A percentile compares a stretch with the other conserved stretches of the same genome.
These are phyloP conservation scores for Microtus oregoni DNA, from an alignment of 2,113 vertebrate species.

Conservation along the genomic window DNA sequence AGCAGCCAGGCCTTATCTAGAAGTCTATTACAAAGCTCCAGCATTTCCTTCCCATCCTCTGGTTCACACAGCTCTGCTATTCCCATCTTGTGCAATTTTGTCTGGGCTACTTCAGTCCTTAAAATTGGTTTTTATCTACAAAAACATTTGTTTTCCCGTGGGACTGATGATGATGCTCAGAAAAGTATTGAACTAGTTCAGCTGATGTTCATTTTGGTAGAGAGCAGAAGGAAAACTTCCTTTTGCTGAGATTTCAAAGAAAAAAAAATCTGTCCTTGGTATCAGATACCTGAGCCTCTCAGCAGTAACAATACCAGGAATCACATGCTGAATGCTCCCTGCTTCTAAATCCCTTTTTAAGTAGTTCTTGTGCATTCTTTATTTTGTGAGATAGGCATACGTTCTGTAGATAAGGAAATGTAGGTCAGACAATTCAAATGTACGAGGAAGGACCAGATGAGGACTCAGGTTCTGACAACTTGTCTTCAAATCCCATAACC, in stretches of 20 bases:
- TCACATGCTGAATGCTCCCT: background rate
- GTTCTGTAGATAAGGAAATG: background rate
- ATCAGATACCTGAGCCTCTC: background rate
- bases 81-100: background rate
- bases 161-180: background rate
- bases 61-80: background rate
- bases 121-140: background rate
- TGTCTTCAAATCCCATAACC: background rate
- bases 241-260: background rate
- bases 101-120: background rate
- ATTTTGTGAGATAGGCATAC: background rate
- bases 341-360: background rate
- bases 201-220: background rate
- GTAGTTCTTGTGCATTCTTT: background rate
- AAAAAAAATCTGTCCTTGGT: background rate
- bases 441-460: background rate
- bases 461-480: background rate
- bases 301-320: background rate
- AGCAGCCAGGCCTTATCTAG: background rate
- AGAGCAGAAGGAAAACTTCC: background rate
- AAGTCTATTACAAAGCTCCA: background rate
- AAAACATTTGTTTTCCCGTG: background rate
- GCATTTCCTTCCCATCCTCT: background rate
- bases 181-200: background rate
- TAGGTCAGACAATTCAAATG: background rate